Evolutionary conservation across 2,113 vertebrate genomes (phyloP).

Genomic region (Cyanocitta stelleri): DNA sequence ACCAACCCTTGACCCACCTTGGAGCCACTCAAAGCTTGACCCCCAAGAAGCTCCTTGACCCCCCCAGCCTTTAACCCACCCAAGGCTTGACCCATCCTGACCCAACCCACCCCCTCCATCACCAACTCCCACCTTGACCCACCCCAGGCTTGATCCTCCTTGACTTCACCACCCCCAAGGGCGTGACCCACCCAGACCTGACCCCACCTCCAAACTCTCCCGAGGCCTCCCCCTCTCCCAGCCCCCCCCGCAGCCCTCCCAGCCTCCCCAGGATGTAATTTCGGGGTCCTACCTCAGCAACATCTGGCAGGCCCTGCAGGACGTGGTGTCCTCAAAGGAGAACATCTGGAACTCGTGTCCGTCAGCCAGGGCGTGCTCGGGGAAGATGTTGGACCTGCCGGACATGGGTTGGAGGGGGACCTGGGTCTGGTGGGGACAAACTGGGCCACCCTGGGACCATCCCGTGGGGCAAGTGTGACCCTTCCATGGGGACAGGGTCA

Average conservation of each 20-base stretch:
- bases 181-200: neutral
- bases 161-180: neutral
- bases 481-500: neutral
- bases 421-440: neutral
- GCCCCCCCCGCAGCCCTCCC: too few relatives aligned
- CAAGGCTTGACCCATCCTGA: neutral
- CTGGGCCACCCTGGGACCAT: rapidly evolving
- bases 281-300: slow-evolving; percentile 79
- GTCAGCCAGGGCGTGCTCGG: slow-evolving; percentile 82
- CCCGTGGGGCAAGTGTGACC: neutral
- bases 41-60: neutral
- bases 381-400: slow-evolving; percentile 89
- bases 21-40: neutral
- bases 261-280: rapidly evolving
- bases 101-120: neutral
- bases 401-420: neutral
- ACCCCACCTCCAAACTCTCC: neutral
- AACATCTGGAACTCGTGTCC: slow-evolving; percentile 95
- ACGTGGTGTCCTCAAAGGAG: slow-evolving; percentile 89
- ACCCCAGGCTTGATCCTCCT: neutral
- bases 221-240: neutral
- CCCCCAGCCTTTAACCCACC: too few relatives aligned
- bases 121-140: neutral
- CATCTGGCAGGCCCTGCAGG: slow-evolving; percentile 92
- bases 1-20: neutral